phyloP scores from a whole-genome alignment of 2,888 invertebrate genomes.

The Orchesella flavescens region DNA sequence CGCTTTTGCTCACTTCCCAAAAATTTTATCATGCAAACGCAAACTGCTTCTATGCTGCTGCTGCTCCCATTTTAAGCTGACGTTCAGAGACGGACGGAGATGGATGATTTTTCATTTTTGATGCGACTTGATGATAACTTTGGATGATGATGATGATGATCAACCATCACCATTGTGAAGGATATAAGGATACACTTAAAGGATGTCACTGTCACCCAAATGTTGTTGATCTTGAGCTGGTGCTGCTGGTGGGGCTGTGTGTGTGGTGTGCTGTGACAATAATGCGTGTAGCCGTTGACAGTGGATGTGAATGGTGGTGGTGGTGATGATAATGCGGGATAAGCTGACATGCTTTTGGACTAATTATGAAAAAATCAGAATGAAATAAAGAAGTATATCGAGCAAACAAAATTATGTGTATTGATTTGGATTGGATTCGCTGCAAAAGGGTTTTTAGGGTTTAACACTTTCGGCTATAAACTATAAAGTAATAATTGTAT shows the following conservation, averaged over 20 bases:
- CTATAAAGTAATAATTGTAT: no score
- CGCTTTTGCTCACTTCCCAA: not conserved
- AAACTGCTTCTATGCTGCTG: not conserved
- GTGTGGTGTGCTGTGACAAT: slow-evolving; percentile 48
- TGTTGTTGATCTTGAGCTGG: slow-evolving; percentile 31
- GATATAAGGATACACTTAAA: no score
- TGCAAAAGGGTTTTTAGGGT: no score
- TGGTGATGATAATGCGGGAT: not conserved
- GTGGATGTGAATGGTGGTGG: not conserved
- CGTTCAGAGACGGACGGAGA: slow-evolving; percentile 24
- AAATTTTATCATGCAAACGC: slow-evolving; percentile 8
- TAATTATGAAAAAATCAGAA: slow-evolving; percentile 1
- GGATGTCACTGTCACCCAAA: slow-evolving; percentile 46
- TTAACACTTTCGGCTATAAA: no score
- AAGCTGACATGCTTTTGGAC: no score
- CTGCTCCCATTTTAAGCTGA: slow-evolving; percentile 43
- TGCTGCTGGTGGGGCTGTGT: slow-evolving; percentile 44
- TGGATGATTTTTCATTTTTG: slow-evolving; percentile 34
- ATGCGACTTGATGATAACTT: slow-evolving; percentile 42
- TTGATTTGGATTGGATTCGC: no score
- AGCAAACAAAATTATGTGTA: no score
- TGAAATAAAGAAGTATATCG: slow-evolving; percentile 25
- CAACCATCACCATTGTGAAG: no score
- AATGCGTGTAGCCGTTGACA: slow-evolving; percentile 55
- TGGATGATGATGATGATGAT: slow-evolving; percentile 24